A percentile compares a stretch with the other conserved stretches of the same genome.
Evolutionary conservation across 2,113 vertebrate genomes (phyloP).

Genomic region (Poeciliopsis occidentalis): DNA sequence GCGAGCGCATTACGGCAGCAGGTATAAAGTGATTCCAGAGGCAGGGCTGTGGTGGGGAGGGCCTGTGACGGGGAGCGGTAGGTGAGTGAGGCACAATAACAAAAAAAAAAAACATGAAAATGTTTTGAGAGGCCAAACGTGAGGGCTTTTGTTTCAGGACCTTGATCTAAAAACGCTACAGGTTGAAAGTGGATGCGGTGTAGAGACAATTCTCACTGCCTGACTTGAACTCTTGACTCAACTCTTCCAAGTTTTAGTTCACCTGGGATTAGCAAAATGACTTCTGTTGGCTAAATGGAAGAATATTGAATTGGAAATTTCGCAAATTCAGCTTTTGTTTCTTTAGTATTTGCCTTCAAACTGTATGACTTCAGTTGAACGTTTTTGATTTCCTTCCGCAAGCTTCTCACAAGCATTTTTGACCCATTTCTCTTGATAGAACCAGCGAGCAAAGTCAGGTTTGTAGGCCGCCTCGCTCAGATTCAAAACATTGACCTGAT

Average conservation of each 20-base stretch:
- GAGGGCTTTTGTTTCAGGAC: background rate
- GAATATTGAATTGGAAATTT: too few species aligned
- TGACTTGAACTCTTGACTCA: background rate
- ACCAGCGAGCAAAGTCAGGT: too few species aligned
- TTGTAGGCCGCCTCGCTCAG: too few species aligned
- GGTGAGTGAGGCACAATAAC: constrained; percentile 10
- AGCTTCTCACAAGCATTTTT: background rate
- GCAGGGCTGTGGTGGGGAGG: background rate
- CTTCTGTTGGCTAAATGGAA: too few species aligned
- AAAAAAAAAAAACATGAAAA: constrained; percentile 7
- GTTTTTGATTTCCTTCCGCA: background rate
- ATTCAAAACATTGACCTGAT: too few species aligned
- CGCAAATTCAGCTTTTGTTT: too few species aligned
- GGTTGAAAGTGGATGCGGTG: background rate
- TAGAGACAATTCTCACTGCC: background rate
- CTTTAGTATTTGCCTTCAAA: background rate
- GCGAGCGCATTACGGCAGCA: constrained; percentile 43
- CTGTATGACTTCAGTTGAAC: background rate
- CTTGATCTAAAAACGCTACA: background rate
- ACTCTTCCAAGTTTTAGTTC: background rate
- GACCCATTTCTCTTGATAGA: background rate
- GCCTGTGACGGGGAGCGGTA: background rate
- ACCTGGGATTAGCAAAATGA: too few species aligned
- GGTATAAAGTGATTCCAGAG: constrained; percentile 51
- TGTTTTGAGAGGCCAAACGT: constrained; percentile 1